Percentiles rank a stretch among this genome's conserved stretches.
These are phyloP conservation scores for Pluvialis apricaria DNA, from an alignment of 2,113 vertebrate genomes.

Conservation along the genomic window DNA sequence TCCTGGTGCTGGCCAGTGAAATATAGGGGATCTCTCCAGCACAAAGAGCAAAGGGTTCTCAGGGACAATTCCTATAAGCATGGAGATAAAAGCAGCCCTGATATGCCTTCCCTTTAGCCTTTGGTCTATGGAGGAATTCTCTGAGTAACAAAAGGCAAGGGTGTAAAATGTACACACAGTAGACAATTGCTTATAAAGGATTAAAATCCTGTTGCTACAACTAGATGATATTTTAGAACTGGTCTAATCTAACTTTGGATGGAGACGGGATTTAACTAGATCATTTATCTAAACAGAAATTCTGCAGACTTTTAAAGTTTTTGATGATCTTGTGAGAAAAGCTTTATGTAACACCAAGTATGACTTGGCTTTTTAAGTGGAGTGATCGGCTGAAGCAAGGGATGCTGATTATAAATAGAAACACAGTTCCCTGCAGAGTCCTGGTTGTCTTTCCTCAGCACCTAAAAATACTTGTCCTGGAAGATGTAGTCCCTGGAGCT, in stretches of 20 bases:
- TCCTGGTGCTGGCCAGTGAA: not conserved
- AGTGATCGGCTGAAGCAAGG: not conserved
- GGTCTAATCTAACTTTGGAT: not conserved
- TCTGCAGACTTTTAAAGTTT: not conserved
- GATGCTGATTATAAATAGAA: not conserved
- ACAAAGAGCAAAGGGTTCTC: not conserved
- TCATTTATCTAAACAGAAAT: not conserved
- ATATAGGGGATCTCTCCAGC: not conserved
- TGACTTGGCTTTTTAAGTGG: not conserved
- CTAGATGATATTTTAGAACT: not conserved
- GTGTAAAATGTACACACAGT: not conserved
- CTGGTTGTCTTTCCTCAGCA: not conserved
- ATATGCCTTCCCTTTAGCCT: not conserved
- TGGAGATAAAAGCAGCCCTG: not conserved
- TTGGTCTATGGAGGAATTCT: not conserved
- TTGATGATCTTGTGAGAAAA: not conserved
- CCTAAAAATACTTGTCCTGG: slow-evolving; percentile 16
- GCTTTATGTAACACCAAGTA: not conserved
- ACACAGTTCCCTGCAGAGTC: not conserved
- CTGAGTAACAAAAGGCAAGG: not conserved
- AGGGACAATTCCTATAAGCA: not conserved
- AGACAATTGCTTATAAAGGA: not conserved
- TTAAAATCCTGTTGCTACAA: not conserved
- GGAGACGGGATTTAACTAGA: not conserved
- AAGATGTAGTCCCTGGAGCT: not conserved